These are phyloP conservation scores for Eumaeus atala DNA, from an alignment of 1,140 invertebrate genomes.

Conservation along the genomic window DNA sequence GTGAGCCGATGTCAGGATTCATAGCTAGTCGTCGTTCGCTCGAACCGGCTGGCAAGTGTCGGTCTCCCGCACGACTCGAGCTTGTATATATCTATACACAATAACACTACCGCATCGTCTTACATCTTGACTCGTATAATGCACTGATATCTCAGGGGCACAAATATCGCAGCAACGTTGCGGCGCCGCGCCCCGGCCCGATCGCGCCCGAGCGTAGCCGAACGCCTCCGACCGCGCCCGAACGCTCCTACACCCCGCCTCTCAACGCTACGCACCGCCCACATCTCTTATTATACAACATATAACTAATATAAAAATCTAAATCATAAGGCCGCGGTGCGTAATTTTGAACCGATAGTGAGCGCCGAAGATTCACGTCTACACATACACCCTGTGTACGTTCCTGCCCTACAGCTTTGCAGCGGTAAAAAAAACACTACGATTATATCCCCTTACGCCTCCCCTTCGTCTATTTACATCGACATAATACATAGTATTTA, in stretches of 20 bases:
- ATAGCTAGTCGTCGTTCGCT: slow-evolving; percentile 73
- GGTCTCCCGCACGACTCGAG: slow-evolving; percentile 56
- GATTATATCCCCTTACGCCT: slow-evolving; percentile 58
- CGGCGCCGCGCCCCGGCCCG: slow-evolving; percentile 36
- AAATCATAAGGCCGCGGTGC: slow-evolving; percentile 10
- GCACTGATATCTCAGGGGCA: slow-evolving; percentile 69
- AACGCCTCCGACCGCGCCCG: not conserved
- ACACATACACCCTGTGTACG: not conserved
- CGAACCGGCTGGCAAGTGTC: slow-evolving; percentile 62
- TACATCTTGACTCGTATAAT: slow-evolving; percentile 69
- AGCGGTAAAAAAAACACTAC: slow-evolving; percentile 57
- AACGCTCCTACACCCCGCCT: not conserved
- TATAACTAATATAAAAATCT: slow-evolving; percentile 8
- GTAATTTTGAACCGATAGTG: not conserved
- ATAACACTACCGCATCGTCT: slow-evolving; percentile 66
- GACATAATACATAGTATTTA: slow-evolving; percentile 61
- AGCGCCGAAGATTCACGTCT: not conserved
- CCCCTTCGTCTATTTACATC: slow-evolving; percentile 62
- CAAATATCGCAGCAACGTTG: slow-evolving; percentile 69
- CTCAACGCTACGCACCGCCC: slow-evolving; percentile 24
- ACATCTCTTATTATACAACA: slow-evolving; percentile 11
- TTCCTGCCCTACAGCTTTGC: slow-evolving; percentile 24
- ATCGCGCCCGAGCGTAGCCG: slow-evolving; percentile 11
- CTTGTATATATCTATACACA: slow-evolving; percentile 65
- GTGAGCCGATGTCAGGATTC: slow-evolving; percentile 73